Percentiles rank a stretch among this genome's conserved stretches.
These are phyloP conservation scores for Pluvialis apricaria DNA, from an alignment of 2,113 vertebrate species.

Conservation along the genomic window DNA sequence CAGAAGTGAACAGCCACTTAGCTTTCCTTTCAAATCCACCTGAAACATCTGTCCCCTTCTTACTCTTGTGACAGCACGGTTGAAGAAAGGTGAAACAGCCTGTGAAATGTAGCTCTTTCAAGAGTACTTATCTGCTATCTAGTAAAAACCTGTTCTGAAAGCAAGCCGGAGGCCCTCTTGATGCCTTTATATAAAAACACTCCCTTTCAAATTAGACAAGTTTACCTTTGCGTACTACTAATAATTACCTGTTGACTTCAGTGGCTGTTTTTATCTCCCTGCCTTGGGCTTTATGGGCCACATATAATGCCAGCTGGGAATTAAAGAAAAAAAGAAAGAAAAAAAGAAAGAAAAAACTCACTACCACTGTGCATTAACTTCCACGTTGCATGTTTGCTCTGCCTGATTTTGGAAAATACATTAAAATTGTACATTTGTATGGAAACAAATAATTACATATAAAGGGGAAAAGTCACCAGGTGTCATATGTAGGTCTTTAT, in stretches of 20 bases:
- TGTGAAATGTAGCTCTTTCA: background rate
- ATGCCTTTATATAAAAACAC: background rate
- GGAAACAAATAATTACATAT: background rate
- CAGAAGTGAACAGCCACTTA: background rate
- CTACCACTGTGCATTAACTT: background rate
- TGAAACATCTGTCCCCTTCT: background rate
- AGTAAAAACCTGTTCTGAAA: background rate
- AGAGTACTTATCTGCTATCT: background rate
- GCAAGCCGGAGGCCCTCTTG: background rate
- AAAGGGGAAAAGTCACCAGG: rapidly evolving
- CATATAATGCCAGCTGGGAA: background rate
- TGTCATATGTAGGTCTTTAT: background rate
- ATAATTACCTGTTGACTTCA: background rate
- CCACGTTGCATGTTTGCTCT: background rate
- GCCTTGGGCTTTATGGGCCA: background rate
- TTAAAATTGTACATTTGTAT: background rate
- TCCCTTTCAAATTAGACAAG: background rate
- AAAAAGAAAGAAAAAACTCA: background rate
- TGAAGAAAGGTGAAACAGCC: background rate
- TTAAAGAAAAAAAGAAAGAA: background rate
- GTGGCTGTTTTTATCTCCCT: background rate
- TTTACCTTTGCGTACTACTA: background rate
- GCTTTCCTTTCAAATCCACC: background rate
- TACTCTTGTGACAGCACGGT: background rate
- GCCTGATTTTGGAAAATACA: background rate